Evolutionary conservation across 2,888 invertebrate species (phyloP).

Genomic region (Coleophora flavipennella): DNA sequence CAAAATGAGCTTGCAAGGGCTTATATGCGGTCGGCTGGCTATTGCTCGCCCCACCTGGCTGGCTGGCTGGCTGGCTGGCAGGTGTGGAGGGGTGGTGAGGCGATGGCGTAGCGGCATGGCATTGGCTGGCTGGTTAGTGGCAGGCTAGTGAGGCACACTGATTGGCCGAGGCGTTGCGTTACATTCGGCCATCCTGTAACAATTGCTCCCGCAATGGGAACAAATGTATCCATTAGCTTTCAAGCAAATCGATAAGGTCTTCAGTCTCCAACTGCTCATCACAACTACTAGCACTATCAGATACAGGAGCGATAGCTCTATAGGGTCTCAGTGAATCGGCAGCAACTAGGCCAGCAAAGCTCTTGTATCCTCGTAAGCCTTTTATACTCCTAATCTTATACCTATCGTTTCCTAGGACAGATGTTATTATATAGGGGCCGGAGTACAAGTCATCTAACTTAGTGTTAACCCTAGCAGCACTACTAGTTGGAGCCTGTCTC

Average conservation of each 20-base stretch:
- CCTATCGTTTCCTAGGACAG: conserved; percentile 8
- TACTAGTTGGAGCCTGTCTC: no score
- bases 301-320: conserved; percentile 3
- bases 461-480: no score
- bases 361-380: conserved; percentile 14
- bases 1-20: no score
- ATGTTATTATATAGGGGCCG: conserved; percentile 7
- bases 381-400: conserved; percentile 13
- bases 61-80: no score
- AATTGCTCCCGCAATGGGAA: background rate
- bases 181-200: background rate
- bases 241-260: background rate
- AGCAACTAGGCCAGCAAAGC: conserved; percentile 11
- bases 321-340: conserved; percentile 11
- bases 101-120: no score
- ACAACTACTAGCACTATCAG: background rate
- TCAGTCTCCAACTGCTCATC: conserved; percentile 1
- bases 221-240: background rate
- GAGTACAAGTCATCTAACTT: conserved; percentile 9
- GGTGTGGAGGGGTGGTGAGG: no score
- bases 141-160: no score
- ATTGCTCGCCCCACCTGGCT: no score
- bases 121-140: no score
- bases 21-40: no score
- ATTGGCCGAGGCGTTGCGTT: background rate